phyloP scores from a whole-genome alignment of 2,888 invertebrate species.

The Drosophila atripex region DNA sequence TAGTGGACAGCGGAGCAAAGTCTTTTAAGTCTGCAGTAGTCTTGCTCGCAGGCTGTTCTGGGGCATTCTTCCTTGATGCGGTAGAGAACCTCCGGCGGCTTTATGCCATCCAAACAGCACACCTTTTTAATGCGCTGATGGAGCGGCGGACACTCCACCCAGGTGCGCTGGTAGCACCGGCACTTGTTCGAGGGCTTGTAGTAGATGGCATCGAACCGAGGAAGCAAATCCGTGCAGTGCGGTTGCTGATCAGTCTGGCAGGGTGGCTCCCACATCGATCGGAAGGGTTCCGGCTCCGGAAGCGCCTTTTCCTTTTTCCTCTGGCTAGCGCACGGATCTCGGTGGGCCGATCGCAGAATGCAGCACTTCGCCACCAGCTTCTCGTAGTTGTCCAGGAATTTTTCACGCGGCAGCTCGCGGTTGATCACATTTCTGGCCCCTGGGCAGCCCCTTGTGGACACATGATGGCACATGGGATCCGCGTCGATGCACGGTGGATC shows the following conservation, averaged over 20 bases:
- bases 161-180: constrained; percentile 67
- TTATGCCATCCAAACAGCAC: constrained; percentile 56
- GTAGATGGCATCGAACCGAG: constrained; percentile 62
- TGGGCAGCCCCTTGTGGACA: constrained; percentile 16
- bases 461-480: constrained; percentile 31
- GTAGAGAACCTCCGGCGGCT: constrained; percentile 52
- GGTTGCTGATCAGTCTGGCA: constrained; percentile 6
- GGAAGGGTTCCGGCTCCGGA: constrained; percentile 20
- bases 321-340: constrained; percentile 13
- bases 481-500: constrained; percentile 11
- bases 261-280: constrained; percentile 60
- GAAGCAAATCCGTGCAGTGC: constrained; percentile 38
- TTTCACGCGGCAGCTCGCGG: constrained; percentile 36
- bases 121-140: constrained; percentile 45
- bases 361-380: constrained; percentile 45
- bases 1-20: constrained; percentile 18
- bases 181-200: constrained; percentile 52
- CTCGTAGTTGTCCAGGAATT: constrained; percentile 5
- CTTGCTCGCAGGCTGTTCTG: constrained; percentile 22
- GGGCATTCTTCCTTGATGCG: constrained; percentile 35
- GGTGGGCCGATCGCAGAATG: constrained; percentile 12
- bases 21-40: constrained; percentile 32
- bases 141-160: constrained; percentile 64
- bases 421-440: constrained; percentile 7
- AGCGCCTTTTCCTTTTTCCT: background rate